phyloP scores from a whole-genome alignment of 1,140 invertebrate genomes.

The Plodia interpunctella region DNA sequence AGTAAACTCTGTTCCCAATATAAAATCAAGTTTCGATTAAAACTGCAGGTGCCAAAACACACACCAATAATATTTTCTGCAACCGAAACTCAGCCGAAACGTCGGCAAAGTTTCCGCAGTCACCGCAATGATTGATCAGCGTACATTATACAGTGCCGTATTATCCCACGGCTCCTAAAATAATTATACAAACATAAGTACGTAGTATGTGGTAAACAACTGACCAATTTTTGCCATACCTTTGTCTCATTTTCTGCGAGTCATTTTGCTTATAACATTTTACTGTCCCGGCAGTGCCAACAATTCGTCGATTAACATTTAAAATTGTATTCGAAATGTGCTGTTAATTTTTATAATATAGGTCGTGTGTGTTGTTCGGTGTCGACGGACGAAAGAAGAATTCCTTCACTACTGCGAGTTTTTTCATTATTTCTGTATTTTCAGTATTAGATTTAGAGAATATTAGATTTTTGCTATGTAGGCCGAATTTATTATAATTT shows the following conservation, averaged over 20 bases:
- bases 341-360: neutral
- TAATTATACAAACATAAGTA: no score
- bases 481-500: no score
- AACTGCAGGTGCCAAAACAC: neutral
- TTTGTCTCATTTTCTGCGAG: neutral
- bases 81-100: neutral
- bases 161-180: neutral
- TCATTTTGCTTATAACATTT: neutral
- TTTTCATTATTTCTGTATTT: no score
- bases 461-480: no score
- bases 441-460: no score
- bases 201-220: neutral
- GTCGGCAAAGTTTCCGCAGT: neutral
- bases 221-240: neutral
- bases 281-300: neutral
- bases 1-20: no score
- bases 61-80: neutral
- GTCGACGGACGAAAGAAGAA: neutral
- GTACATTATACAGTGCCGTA: neutral
- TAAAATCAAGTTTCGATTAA: no score
- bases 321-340: neutral
- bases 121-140: slow-evolving; percentile 1
- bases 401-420: no score
- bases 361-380: neutral
- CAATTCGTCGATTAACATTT: neutral